Base-by-base conservation (phyloP, 2,888 invertebrate species). In the Philereme vetulata region DNA sequence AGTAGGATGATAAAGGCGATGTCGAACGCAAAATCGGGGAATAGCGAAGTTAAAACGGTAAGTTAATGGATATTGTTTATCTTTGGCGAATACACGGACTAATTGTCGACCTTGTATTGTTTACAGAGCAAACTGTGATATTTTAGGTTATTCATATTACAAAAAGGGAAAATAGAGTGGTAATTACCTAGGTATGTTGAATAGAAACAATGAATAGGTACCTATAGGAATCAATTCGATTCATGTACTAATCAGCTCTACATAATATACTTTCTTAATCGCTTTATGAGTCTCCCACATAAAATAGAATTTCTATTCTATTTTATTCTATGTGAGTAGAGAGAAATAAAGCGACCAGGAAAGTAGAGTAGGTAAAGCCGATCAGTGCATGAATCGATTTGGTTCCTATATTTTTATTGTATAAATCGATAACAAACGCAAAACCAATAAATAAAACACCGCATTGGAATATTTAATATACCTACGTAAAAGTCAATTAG, bases 1-100 rank as follows among this genome's bases (percentile, higher is more conserved):
- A 91, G 89, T 72, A 85, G 90, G 81, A 91, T 92, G 90, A 91
- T 92, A 62, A 92, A 92, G 83, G 92, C 92, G 60, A 92, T 92
- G 92, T 92, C 92, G 9, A 91, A 84, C 32, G 86, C 89, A 10
- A 92, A 91, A 72, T 88, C 91, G 35, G 82, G 84, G 59, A 84
- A 72, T 68, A 86, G 72, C 62, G 91, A 92, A 77, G 88, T 86
- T 4, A 90, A 90, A 82, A 90, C 88, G 91, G 91, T 91, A 71
- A 77, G 89, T n/a, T n/a, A n/a, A n/a, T n/a, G n/a, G n/a, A n/a
- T n/a, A n/a, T n/a, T 50, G 52, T 65, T 68, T 65, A 53, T 54
- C 53, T 54, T 48, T 33, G 43, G 35, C 46, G 34, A 58, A 52
- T 10, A 56, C 52, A 35, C 35, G 46, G 46, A 62, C 59, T 58